Percentiles rank a stretch among this genome's conserved stretches.
Conservation (phyloP, 2,888 invertebrate genomes). For the Blera fallax region DNA sequence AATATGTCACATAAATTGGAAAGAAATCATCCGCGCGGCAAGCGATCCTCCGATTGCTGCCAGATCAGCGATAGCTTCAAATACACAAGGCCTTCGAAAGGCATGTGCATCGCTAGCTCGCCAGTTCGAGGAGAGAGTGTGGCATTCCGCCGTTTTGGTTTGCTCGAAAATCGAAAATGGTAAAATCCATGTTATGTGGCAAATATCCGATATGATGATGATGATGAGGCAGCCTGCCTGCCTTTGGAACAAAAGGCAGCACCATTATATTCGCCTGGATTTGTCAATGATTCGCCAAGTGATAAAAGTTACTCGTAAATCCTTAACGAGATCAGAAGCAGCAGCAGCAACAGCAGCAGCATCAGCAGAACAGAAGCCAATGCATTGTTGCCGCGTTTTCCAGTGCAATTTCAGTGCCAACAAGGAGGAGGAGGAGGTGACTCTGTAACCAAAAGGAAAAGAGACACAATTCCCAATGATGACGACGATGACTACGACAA, state of each 20-base stretch:
- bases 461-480: constrained; percentile 55
- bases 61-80: constrained; percentile 65
- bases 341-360: background rate
- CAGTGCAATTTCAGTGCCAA: constrained; percentile 2
- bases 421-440: constrained; percentile 10
- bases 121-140: constrained; percentile 18
- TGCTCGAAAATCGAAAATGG: constrained; percentile 71
- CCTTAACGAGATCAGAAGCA: constrained; percentile 73
- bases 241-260: constrained; percentile 46
- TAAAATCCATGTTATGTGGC: constrained; percentile 73
- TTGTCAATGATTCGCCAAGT: constrained; percentile 82
- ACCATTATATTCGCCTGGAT: constrained; percentile 77
- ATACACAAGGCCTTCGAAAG: constrained; percentile 35
- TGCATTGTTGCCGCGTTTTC: constrained; percentile 76
- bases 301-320: constrained; percentile 82
- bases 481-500: constrained; percentile 10
- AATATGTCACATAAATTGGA: constrained; percentile 82
- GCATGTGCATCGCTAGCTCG: background rate
- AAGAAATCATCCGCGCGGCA: constrained; percentile 80
- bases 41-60: constrained; percentile 58
- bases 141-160: constrained; percentile 47
- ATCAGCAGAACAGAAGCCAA: background rate
- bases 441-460: constrained; percentile 41
- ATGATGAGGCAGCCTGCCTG: constrained; percentile 58
- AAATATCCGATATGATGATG: constrained; percentile 70